Evolutionary conservation across 2,797 vertebrate genomes (phyloP).

Genomic region (Sparidentex hasta): DNA sequence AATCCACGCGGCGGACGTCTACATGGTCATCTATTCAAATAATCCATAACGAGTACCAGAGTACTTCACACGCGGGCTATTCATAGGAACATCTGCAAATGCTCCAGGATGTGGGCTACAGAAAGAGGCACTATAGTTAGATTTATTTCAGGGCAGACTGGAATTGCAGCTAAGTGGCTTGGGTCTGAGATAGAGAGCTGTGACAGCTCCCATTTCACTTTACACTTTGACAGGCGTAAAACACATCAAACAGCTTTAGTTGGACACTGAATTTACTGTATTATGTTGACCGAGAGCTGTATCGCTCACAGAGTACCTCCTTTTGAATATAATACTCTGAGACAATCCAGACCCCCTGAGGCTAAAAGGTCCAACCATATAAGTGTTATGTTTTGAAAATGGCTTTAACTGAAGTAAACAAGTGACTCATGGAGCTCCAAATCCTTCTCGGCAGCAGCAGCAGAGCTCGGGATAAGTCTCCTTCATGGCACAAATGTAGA

Average conservation of each 20-base stretch:
- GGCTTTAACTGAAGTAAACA: constrained; percentile 56
- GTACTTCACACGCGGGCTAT: constrained; percentile 44
- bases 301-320: constrained; percentile 13
- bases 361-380: constrained; percentile 45
- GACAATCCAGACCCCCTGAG: constrained; percentile 35
- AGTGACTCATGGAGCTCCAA: constrained; percentile 30
- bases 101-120: constrained; percentile 57
- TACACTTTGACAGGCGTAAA: constrained; percentile 49
- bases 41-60: constrained; percentile 61
- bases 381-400: constrained; percentile 51
- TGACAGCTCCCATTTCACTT: constrained; percentile 63
- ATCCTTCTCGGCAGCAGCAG: not conserved
- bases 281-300: constrained; percentile 22
- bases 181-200: constrained; percentile 45
- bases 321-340: constrained; percentile 38
- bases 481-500: constrained; percentile 68
- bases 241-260: constrained; percentile 50
- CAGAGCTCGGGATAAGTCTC: constrained; percentile 18
- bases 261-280: constrained; percentile 28
- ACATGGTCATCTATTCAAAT: constrained; percentile 50
- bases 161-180: constrained; percentile 56
- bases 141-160: constrained; percentile 57
- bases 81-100: constrained; percentile 65
- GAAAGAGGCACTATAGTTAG: constrained; percentile 39
- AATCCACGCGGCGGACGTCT: constrained; percentile 25